These are phyloP conservation scores for Eristalinus sepulchralis DNA, from an alignment of 2,888 invertebrate species.

Conservation along the genomic window DNA sequence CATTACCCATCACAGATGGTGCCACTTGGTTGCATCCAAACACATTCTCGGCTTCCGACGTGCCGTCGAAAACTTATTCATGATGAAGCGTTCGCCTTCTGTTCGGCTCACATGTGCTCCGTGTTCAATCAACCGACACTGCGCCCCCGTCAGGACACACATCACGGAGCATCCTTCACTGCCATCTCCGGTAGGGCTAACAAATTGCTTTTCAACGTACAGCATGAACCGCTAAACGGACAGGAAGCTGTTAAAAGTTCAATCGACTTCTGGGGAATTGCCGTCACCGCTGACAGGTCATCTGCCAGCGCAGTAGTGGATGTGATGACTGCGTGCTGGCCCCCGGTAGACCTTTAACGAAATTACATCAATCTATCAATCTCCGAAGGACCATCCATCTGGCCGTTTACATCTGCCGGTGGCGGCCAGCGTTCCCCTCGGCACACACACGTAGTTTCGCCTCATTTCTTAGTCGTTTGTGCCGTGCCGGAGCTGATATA, in stretches of 20 bases:
- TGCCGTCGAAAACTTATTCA: neutral
- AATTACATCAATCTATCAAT: slow-evolving; percentile 68
- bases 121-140: too few species aligned
- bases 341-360: slow-evolving; percentile 50
- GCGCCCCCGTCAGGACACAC: neutral
- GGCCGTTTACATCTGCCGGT: neutral
- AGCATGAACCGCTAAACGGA: slow-evolving; percentile 31
- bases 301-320: slow-evolving; percentile 29
- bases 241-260: slow-evolving; percentile 61
- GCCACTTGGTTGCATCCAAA: neutral
- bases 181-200: slow-evolving; percentile 7
- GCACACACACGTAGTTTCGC: slow-evolving; percentile 2
- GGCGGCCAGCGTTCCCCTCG: neutral
- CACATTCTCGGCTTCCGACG: neutral
- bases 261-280: slow-evolving; percentile 50
- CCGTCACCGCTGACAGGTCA: slow-evolving; percentile 56
- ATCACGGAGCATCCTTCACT: neutral
- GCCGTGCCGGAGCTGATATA: slow-evolving; percentile 11
- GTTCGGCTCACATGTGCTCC: neutral
- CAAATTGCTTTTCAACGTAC: slow-evolving; percentile 46
- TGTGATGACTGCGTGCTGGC: slow-evolving; percentile 36
- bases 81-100: neutral
- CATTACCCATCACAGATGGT: neutral
- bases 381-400: slow-evolving; percentile 47
- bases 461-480: slow-evolving; percentile 24